Conservation (phyloP, 2,797 vertebrate genomes). For the Acipenser oxyrinchus region DNA sequence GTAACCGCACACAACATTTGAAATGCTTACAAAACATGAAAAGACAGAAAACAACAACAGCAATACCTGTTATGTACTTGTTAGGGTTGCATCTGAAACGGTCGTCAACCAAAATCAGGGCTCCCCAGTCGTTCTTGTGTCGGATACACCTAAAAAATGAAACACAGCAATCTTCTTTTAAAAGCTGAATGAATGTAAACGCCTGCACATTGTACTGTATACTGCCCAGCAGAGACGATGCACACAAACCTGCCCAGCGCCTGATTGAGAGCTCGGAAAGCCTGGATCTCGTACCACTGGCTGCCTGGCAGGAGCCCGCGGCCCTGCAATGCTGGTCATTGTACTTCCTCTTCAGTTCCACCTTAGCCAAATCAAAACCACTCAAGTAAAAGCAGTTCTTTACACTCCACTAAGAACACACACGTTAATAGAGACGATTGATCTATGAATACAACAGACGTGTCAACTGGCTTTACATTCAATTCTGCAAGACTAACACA, state of each 20-base stretch:
- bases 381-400: too few relatives aligned
- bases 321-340: conserved; percentile 82
- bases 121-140: conserved; percentile 92
- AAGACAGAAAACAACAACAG: too few relatives aligned
- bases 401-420: too few relatives aligned
- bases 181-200: too few relatives aligned
- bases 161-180: not conserved
- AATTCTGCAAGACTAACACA: too few relatives aligned
- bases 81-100: conserved; percentile 78
- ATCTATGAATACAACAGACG: too few relatives aligned
- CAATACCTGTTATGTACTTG: conserved; percentile 82
- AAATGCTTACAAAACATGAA: too few relatives aligned
- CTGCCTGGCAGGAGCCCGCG: conserved; percentile 83
- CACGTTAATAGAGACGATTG: too few relatives aligned
- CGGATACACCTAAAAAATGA: conserved; percentile 79
- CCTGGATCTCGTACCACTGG: conserved; percentile 97
- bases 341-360: conserved; percentile 92
- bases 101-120: conserved; percentile 87
- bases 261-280: conserved; percentile 91
- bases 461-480: too few relatives aligned
- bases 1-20: too few relatives aligned
- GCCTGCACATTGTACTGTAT: too few relatives aligned
- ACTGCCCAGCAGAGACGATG: too few relatives aligned
- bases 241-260: conserved; percentile 83
- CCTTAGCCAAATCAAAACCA: conserved; percentile 47